Conservation (phyloP, 2,113 vertebrate genomes). For the Setophaga petechia region DNA sequence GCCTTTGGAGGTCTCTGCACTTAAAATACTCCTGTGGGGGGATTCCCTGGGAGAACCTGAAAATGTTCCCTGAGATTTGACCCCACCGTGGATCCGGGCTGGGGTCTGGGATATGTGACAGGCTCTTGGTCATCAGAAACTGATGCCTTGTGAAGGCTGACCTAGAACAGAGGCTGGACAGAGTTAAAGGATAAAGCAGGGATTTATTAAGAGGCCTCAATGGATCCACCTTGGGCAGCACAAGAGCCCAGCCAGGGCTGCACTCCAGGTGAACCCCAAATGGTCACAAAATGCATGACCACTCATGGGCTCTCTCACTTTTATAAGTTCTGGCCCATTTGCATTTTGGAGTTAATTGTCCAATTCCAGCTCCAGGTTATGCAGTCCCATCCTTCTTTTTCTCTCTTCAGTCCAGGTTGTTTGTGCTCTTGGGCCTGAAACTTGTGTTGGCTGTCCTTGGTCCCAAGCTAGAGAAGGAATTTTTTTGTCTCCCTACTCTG, state of each 20-base stretch:
- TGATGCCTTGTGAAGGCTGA: neutral
- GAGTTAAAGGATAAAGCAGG: neutral
- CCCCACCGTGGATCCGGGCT: fast-evolving
- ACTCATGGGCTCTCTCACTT: neutral
- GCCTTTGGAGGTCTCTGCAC: neutral
- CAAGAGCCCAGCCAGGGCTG: neutral
- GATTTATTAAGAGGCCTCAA: neutral
- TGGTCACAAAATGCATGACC: neutral
- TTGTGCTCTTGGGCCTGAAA: neutral
- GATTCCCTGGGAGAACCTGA: neutral
- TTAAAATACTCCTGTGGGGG: neutral
- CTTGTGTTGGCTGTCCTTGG: neutral
- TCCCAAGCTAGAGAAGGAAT: neutral
- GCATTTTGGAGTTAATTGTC: neutral
- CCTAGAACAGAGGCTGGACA: neutral
- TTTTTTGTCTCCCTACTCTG: neutral
- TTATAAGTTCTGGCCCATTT: neutral
- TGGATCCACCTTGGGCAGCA: neutral
- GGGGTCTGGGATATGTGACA: neutral
- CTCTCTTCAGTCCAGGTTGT: neutral
- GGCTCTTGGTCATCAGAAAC: neutral
- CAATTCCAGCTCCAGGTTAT: neutral
- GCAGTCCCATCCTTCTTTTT: neutral
- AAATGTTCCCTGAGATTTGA: neutral
- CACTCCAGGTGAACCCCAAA: neutral